These are phyloP conservation scores for Whitmania pigra DNA, from an alignment of 1,140 invertebrate genomes.

Conservation along the genomic window DNA sequence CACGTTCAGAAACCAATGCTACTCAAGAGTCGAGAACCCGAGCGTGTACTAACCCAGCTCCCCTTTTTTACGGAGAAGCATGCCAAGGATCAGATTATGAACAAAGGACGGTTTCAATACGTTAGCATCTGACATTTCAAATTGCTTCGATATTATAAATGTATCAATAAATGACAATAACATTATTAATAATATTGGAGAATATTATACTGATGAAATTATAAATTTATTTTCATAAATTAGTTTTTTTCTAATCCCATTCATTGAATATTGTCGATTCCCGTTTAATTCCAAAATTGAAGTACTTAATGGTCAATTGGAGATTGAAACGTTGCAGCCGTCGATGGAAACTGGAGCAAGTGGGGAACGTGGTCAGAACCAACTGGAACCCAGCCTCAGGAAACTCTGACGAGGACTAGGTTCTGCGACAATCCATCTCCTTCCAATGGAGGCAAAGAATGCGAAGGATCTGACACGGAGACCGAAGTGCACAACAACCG, in stretches of 20 bases:
- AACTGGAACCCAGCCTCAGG: background rate
- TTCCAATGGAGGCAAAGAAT: conserved; percentile 15
- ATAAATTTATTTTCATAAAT: no score
- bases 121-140: conserved; percentile 23
- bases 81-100: conserved; percentile 40
- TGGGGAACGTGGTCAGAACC: conserved; percentile 18
- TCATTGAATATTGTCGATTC: no score
- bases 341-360: conserved; percentile 14
- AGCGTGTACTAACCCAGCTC: conserved; percentile 31
- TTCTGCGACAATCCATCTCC: conserved; percentile 23
- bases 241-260: no score
- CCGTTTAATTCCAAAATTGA: conserved; percentile 27
- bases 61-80: conserved; percentile 24
- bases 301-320: no score
- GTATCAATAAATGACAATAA: conserved; percentile 12
- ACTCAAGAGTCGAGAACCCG: conserved; percentile 28
- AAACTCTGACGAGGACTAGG: conserved; percentile 14
- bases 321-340: background rate
- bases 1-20: conserved; percentile 39
- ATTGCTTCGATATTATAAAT: conserved; percentile 16
- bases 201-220: background rate
- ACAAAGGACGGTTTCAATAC: background rate
- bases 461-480: conserved; percentile 18
- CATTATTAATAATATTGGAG: background rate
- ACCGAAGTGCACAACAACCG: background rate